Base-by-base conservation (phyloP, 2,888 invertebrate species). In the Oeneis ivallda region DNA sequence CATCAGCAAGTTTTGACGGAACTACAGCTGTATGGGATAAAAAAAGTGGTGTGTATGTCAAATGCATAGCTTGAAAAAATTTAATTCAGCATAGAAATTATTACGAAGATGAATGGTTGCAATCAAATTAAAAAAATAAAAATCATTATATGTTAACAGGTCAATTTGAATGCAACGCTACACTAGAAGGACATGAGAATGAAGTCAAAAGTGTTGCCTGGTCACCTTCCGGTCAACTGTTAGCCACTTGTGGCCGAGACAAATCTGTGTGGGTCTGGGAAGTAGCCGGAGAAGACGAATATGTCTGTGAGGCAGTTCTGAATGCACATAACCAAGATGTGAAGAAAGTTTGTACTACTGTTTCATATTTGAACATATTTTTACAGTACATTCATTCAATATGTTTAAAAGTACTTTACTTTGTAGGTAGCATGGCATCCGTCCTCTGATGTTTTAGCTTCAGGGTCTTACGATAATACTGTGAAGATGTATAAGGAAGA, bases 241-340 rank as follows among this genome's bases (percentile, higher is more conserved):
- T 99, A 68, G 98, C 99, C 7, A 98, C 99, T 2, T 99, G 99
- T 83, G 98, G 98, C 73, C 93, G 99, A 56, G 99, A 99, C 84
- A 99, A 99, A 86, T 98, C 98, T 41, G 99, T 99, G 0, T 99
- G 99, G 99, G 95, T 99, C 64, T 99, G 99, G 99, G 99, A 98
- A 90, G 95, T 96, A 7, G 95, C 95, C 54, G 97, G 97, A 61
- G 98, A 98, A 76, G 98, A 98, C 82, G 99, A 99, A 79, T 99
- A 96, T 85, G 98, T 99, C 82, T 99, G 99, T 92, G 97, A 96
- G 63, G 97, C 98, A 64, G 98, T 99, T 3, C 93, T 99, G 32
- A 98, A 96, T 89, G 95, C 96, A 0, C 99, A 99, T 84, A 94
- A 96, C 11, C 99, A 99, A 89, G 98, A 99, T 93, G 98, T 99